Conservation (phyloP, 1,140 invertebrate genomes). For the Drosophila micromelanica region DNA sequence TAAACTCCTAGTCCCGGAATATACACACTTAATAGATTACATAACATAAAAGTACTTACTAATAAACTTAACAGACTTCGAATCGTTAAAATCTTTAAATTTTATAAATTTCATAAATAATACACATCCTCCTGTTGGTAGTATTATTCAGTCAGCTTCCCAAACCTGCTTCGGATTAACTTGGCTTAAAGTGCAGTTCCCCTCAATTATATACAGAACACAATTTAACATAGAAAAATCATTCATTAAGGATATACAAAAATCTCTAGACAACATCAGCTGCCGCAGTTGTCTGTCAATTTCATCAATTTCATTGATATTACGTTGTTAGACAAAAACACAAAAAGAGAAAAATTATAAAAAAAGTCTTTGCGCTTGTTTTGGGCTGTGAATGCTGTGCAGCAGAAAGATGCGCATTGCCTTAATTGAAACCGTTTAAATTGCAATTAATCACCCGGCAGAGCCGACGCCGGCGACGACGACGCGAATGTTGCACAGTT, state of each 20-base stretch:
- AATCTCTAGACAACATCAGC: slow-evolving; percentile 15
- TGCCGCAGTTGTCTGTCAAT: slow-evolving; percentile 42
- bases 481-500: slow-evolving; percentile 75
- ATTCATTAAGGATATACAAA: slow-evolving; percentile 16
- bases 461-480: slow-evolving; percentile 28
- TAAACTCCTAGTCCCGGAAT: too few relatives aligned
- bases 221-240: slow-evolving; percentile 8
- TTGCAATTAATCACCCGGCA: slow-evolving; percentile 79
- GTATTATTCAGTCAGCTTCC: background rate
- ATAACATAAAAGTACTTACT: too few relatives aligned
- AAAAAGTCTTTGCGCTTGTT: slow-evolving; percentile 14
- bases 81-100: too few relatives aligned
- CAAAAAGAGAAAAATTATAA: slow-evolving; percentile 8
- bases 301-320: slow-evolving; percentile 54
- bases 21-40: too few relatives aligned
- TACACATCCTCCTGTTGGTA: too few relatives aligned
- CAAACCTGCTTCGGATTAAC: background rate
- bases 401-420: slow-evolving; percentile 76
- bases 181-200: slow-evolving; percentile 24
- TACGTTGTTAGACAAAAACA: background rate
- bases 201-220: slow-evolving; percentile 1
- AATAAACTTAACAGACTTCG: too few relatives aligned
- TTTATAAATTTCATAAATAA: too few relatives aligned
- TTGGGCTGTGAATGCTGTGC: slow-evolving; percentile 47
- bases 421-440: slow-evolving; percentile 84